These are phyloP conservation scores for Atrichornis clamosus DNA, from an alignment of 2,113 vertebrate species.

Conservation along the genomic window DNA sequence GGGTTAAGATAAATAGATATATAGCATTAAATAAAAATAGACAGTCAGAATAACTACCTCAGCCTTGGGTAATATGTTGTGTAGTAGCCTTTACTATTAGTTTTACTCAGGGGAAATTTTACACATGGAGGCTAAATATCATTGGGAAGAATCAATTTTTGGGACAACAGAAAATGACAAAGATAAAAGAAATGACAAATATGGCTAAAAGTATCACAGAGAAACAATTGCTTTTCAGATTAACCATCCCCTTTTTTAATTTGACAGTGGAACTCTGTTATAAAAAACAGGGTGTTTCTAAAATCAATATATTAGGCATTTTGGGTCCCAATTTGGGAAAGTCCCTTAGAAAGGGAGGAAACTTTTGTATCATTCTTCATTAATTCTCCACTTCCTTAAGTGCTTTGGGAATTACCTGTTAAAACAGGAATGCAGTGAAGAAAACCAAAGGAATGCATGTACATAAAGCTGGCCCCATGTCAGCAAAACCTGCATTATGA, in stretches of 20 bases:
- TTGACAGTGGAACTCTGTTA: not conserved
- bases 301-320: not conserved
- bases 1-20: constrained; percentile 8
- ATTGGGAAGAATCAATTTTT: constrained; percentile 21
- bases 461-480: not conserved
- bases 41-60: constrained; percentile 1
- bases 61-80: not conserved
- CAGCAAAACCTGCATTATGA: not conserved
- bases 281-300: not conserved
- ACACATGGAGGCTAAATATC: not conserved
- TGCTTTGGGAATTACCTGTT: constrained; percentile 6
- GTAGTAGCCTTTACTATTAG: constrained; percentile 17
- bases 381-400: constrained; percentile 5
- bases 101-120: constrained; percentile 43
- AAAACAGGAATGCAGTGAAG: not conserved
- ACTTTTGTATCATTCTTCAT: not conserved
- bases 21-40: constrained; percentile 50
- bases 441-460: not conserved
- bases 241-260: constrained; percentile 6
- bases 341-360: not conserved
- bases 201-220: not conserved
- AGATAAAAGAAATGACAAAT: constrained; percentile 31
- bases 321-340: not conserved
- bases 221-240: constrained; percentile 28
- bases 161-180: constrained; percentile 15